Evolutionary conservation across 2,797 vertebrate genomes (phyloP).

Genomic region (Coluber constrictor): DNA sequence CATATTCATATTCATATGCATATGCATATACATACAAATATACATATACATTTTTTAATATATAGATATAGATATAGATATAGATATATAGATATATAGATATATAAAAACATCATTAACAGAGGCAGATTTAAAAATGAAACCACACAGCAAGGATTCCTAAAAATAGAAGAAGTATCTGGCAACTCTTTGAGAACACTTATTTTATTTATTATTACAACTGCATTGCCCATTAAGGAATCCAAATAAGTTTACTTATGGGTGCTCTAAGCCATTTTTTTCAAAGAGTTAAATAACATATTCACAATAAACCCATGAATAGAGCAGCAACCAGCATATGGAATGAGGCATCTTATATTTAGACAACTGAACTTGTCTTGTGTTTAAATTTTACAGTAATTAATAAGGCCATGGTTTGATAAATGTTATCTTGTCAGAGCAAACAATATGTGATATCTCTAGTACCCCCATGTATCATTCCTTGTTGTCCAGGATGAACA

Average conservation of each 20-base stretch:
- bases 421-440: conserved; percentile 59
- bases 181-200: not conserved
- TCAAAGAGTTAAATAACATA: conserved; percentile 41
- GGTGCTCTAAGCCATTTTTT: conserved; percentile 10
- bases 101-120: not conserved
- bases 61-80: too few relatives aligned
- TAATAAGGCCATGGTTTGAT: conserved; percentile 49
- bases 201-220: not conserved
- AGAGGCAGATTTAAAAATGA: not conserved
- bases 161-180: not conserved
- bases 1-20: too few relatives aligned
- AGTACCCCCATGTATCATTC: conserved; percentile 39
- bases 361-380: conserved; percentile 23
- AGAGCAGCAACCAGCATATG: conserved; percentile 37
- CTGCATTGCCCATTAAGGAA: conserved; percentile 29
- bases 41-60: too few relatives aligned
- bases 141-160: not conserved
- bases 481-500: conserved; percentile 52
- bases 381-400: conserved; percentile 44
- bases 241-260: conserved; percentile 31
- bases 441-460: conserved; percentile 41
- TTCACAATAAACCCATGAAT: conserved; percentile 23
- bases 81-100: too few relatives aligned
- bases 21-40: too few relatives aligned
- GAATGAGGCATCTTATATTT: conserved; percentile 37